phyloP scores from a whole-genome alignment of 2,888 invertebrate genomes.

The Notocelia uddmanniana region DNA sequence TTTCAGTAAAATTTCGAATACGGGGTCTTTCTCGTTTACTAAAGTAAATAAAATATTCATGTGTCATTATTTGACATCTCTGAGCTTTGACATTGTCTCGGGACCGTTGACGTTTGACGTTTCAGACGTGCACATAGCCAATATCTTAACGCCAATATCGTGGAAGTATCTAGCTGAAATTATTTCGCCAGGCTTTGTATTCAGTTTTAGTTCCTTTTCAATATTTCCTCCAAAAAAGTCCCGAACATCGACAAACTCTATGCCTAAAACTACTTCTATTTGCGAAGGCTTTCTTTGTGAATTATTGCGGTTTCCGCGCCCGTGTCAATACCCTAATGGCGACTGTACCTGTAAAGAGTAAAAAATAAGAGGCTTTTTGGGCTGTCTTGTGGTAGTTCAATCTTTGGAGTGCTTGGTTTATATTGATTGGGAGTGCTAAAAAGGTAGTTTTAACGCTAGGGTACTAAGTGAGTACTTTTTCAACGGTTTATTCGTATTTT shows the following conservation, averaged over 20 bases:
- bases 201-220: background rate
- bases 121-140: too few relatives aligned
- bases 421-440: constrained; percentile 12
- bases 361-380: constrained; percentile 31
- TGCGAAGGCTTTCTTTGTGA: constrained; percentile 80
- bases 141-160: too few relatives aligned
- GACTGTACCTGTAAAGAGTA: constrained; percentile 72
- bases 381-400: constrained; percentile 26
- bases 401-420: constrained; percentile 8
- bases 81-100: too few relatives aligned
- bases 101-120: too few relatives aligned
- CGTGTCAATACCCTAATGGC: constrained; percentile 82
- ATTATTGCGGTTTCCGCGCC: constrained; percentile 78
- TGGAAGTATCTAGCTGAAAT: too few relatives aligned
- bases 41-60: too few relatives aligned
- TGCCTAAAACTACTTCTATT: constrained; percentile 66
- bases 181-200: too few relatives aligned
- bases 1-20: too few relatives aligned
- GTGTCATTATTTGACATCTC: too few relatives aligned
- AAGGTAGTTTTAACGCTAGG: background rate
- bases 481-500: background rate
- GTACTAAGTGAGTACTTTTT: background rate
- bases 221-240: background rate
- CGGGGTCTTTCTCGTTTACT: too few relatives aligned
- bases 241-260: constrained; percentile 54